Conservation (phyloP, 2,888 invertebrate species). For the Hemithea aestivaria region DNA sequence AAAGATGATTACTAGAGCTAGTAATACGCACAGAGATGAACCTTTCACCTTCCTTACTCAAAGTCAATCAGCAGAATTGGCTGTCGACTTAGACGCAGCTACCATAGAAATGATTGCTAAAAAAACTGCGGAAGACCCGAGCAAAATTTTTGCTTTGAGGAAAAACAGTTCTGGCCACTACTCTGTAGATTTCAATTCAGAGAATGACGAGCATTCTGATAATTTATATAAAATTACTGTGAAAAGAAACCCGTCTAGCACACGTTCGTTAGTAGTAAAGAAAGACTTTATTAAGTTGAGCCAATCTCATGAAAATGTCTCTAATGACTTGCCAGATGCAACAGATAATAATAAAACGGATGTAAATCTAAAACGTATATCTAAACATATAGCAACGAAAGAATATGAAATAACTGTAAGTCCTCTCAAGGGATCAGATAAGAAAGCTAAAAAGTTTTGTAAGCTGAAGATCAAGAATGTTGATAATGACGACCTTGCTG, state of each 20-base stretch:
- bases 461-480: constrained; percentile 37
- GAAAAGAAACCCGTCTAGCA: constrained; percentile 34
- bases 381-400: neutral
- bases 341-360: too few relatives aligned
- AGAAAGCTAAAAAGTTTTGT: constrained; percentile 21
- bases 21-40: constrained; percentile 15
- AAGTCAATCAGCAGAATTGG: constrained; percentile 36
- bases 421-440: too few relatives aligned
- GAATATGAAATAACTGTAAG: neutral
- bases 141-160: constrained; percentile 28
- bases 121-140: constrained; percentile 28
- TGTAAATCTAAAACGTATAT: too few relatives aligned
- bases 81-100: constrained; percentile 41
- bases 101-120: constrained; percentile 36
- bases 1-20: constrained; percentile 14
- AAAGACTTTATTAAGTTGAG: constrained; percentile 23
- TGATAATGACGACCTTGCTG: constrained; percentile 20
- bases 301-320: too few relatives aligned
- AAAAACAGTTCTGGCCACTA: constrained; percentile 36
- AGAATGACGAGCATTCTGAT: constrained; percentile 5
- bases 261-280: constrained; percentile 30
- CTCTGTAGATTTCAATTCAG: constrained; percentile 31
- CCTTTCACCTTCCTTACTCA: constrained; percentile 29
- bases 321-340: too few relatives aligned
- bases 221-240: constrained; percentile 24